A percentile compares a stretch with the other conserved stretches of the same genome.
phyloP scores from a whole-genome alignment of 1,140 invertebrate species.

The Polypedilum vanderplanki region DNA sequence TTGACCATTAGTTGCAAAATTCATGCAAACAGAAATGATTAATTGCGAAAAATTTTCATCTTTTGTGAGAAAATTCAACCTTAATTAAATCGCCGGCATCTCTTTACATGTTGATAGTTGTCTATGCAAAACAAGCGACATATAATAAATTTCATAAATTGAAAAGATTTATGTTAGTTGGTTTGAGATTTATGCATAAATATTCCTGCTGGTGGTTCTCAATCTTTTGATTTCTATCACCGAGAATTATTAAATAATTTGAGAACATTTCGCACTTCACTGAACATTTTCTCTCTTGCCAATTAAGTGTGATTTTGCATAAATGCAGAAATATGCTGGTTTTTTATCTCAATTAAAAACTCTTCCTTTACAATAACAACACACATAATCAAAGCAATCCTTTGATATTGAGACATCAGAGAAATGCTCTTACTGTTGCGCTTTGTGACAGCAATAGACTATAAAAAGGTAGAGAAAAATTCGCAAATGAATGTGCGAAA shows the following conservation, averaged over 20 bases:
- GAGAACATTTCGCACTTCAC: neutral
- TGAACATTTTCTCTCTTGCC: neutral
- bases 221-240: neutral
- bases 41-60: no score
- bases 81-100: no score
- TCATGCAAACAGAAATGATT: no score
- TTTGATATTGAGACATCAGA: slow-evolving; percentile 7
- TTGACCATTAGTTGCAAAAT: no score
- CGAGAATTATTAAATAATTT: neutral
- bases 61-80: no score
- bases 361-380: neutral
- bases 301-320: neutral
- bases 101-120: no score
- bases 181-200: neutral
- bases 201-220: neutral
- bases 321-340: neutral
- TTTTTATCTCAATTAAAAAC: slow-evolving; percentile 7
- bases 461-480: no score
- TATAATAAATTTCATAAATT: neutral
- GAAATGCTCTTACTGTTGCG: neutral
- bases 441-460: slow-evolving; percentile 6
- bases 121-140: neutral
- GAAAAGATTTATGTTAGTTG: neutral
- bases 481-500: neutral
- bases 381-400: neutral